Base-by-base conservation (phyloP, 1,140 invertebrate species). In the Battus philenor region DNA sequence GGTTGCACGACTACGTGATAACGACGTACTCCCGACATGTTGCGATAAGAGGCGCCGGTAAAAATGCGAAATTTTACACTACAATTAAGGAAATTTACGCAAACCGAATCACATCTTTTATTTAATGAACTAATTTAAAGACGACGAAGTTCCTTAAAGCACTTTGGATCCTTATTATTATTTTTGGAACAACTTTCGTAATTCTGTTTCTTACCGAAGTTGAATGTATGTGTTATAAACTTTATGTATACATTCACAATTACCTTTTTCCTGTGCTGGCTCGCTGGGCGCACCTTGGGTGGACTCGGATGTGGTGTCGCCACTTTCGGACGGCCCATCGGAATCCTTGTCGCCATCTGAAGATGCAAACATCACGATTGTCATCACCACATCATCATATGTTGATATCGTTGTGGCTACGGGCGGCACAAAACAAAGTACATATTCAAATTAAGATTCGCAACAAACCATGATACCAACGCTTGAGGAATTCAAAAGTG, bases 321-420 rank as follows among this genome's bases (percentile, higher is more conserved):
- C 86, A 57, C 83, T 84, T 65, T 86, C 83, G 10, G 86, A 87
- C 47, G 79, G 79, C 4, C 81, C 80, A 54, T 87, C 84, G 1
- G 83, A 83, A 32, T 87, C 86, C 64, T 87, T 87, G 44, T 79
- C 80, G 38, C 76, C 81, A 84, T 86, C 86, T 87, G 74, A n/a
- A 75, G 72, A 43, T 27, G 20, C 24, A 22, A 27, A 47, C 49
- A 53, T 36, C 51, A 44, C 11, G 52, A 52, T n/a, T n/a, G n/a
- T n/a, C n/a, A n/a, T n/a, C n/a, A n/a, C n/a, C n/a, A n/a, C n/a
- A n/a, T n/a, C n/a, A n/a, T n/a, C n/a, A n/a, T n/a, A n/a, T n/a
- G n/a, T n/a, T n/a, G n/a, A n/a, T n/a, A n/a, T n/a, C n/a, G n/a
- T n/a, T n/a, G n/a, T n/a, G n/a, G n/a, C n/a, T n/a, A n/a, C n/a